Conservation (phyloP, 2,797 vertebrate species). For the Bovichtus diacanthus region DNA sequence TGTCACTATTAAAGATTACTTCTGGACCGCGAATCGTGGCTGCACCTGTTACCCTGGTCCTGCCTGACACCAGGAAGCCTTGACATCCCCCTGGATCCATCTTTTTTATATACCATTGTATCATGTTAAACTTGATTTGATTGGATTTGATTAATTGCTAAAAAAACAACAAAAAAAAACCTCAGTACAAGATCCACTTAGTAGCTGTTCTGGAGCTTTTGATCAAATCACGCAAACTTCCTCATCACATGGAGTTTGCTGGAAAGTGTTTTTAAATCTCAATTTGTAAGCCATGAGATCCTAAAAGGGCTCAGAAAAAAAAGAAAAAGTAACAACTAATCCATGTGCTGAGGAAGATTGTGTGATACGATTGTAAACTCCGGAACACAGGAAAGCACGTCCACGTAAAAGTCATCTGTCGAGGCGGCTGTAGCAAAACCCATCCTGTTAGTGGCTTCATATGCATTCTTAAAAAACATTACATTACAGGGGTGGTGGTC, state of each 20-base stretch:
- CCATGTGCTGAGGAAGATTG: not conserved
- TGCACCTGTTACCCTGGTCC: too few species aligned
- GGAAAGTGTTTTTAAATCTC: not conserved
- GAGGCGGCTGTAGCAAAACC: not conserved
- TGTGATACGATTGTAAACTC: too few species aligned
- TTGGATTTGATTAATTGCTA: too few species aligned
- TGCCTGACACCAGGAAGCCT: too few species aligned
- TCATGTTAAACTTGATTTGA: too few species aligned
- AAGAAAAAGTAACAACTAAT: not conserved
- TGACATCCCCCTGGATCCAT: too few species aligned
- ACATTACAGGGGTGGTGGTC: too few species aligned
- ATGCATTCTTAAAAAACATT: not conserved
- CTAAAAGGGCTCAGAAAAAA: not conserved
- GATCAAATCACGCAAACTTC: not conserved
- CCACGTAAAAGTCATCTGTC: too few species aligned
- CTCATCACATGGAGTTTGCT: not conserved
- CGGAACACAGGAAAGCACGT: too few species aligned
- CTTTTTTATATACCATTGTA: too few species aligned
- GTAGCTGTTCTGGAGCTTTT: not conserved
- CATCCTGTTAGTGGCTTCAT: not conserved
- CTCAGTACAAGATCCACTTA: not conserved
- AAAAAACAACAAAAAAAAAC: not conserved
- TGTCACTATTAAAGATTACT: too few species aligned
- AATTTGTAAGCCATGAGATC: not conserved
- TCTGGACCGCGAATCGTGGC: too few species aligned